Conservation (phyloP, 2,888 invertebrate species). For the Tipula confusa region DNA sequence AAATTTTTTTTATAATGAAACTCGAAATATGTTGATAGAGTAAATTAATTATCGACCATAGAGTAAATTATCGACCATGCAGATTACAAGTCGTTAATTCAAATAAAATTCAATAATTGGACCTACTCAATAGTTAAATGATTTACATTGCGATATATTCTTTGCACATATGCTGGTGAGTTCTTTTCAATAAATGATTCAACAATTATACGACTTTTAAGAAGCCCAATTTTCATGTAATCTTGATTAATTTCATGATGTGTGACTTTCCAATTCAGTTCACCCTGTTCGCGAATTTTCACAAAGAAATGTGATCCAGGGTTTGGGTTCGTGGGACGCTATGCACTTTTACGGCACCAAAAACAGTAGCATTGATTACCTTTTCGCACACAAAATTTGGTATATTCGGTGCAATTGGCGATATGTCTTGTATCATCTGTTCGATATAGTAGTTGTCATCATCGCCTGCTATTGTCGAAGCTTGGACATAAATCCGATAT, state of each 20-base stretch:
- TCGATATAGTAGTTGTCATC: constrained; percentile 83
- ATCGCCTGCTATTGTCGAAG: constrained; percentile 82
- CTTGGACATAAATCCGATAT: constrained; percentile 81
- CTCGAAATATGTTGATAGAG: no score
- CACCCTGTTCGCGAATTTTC: constrained; percentile 70
- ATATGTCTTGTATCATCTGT: constrained; percentile 62
- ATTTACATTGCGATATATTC: no score
- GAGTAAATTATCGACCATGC: no score
- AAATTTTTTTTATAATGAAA: no score
- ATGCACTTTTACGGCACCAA: constrained; percentile 72
- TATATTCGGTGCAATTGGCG: constrained; percentile 55
- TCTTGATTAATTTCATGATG: constrained; percentile 67
- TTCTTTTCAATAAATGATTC: no score
- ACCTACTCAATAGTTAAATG: no score
- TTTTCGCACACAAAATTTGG: constrained; percentile 67
- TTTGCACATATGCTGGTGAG: no score
- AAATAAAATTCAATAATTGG: no score
- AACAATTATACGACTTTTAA: no score
- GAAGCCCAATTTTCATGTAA: constrained; percentile 65
- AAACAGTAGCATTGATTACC: constrained; percentile 64
- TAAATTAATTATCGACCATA: no score
- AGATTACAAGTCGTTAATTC: no score
- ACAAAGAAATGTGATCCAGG: constrained; percentile 93
- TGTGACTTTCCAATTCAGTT: constrained; percentile 62
- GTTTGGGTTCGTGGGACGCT: constrained; percentile 72